phyloP scores from a whole-genome alignment of 2,113 vertebrate genomes.

The Eublepharis macularius region DNA sequence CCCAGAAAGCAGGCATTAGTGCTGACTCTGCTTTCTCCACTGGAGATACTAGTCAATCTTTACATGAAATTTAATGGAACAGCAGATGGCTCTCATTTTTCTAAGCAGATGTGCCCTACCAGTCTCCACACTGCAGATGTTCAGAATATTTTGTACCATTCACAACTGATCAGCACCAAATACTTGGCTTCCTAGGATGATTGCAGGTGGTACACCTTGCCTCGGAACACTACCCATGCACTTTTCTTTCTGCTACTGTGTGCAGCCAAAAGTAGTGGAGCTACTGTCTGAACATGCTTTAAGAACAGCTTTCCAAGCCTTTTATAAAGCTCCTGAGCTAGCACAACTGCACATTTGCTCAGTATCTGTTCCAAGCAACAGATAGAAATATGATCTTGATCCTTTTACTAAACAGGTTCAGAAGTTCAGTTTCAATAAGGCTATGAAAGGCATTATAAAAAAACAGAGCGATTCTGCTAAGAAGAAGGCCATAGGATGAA shows the following conservation, averaged over 20 bases:
- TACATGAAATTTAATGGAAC: background rate
- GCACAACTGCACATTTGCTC: background rate
- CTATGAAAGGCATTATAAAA: constrained; percentile 18
- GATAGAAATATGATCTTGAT: background rate
- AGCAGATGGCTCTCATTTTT: background rate
- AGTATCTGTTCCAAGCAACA: background rate
- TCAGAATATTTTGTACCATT: too few species aligned
- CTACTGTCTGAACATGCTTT: too few species aligned
- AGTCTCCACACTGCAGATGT: too few species aligned
- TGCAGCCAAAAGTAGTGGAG: too few species aligned
- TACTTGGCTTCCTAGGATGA: too few species aligned
- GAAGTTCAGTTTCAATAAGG: background rate
- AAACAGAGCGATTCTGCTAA: background rate
- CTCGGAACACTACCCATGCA: too few species aligned
- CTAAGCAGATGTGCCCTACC: background rate
- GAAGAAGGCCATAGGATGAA: constrained; percentile 41
- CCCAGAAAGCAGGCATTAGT: background rate
- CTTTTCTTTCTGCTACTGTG: too few species aligned
- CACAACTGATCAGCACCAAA: too few species aligned
- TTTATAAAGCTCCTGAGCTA: background rate
- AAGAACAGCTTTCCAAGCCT: too few species aligned
- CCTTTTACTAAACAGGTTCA: background rate
- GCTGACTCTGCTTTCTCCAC: background rate
- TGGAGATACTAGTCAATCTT: background rate
- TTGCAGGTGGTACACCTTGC: too few species aligned